These are phyloP conservation scores for Perccottus glenii DNA, from an alignment of 2,113 vertebrate genomes.

Conservation along the genomic window DNA sequence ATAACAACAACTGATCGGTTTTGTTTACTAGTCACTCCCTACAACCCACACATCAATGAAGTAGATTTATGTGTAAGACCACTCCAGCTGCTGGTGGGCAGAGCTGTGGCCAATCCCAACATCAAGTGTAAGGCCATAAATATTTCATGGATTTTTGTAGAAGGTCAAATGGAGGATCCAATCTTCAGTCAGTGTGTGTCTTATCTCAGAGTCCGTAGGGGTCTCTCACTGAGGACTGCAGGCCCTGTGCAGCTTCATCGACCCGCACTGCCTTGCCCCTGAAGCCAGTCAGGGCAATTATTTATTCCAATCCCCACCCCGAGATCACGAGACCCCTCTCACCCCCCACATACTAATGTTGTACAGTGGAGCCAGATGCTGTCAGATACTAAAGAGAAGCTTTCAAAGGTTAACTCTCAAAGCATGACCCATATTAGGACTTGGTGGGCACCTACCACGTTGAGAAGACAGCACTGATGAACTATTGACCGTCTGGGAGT, in stretches of 20 bases:
- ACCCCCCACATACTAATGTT: constrained; percentile 38
- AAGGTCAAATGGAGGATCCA: constrained; percentile 65
- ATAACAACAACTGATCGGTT: not conserved
- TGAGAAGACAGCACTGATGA: not conserved
- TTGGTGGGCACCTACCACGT: not conserved
- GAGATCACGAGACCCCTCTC: constrained; percentile 46
- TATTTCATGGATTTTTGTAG: constrained; percentile 49
- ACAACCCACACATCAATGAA: constrained; percentile 14
- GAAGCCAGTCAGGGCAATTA: constrained; percentile 61
- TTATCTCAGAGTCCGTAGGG: constrained; percentile 10
- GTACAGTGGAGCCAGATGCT: constrained; percentile 46
- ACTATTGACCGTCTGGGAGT: constrained; percentile 30
- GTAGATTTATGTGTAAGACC: constrained; percentile 27
- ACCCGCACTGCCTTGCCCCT: constrained; percentile 29
- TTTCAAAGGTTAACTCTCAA: constrained; percentile 50
- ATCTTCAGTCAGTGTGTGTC: constrained; percentile 27
- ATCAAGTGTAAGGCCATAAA: constrained; percentile 57
- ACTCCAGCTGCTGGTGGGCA: constrained; percentile 52
- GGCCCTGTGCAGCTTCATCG: constrained; percentile 37
- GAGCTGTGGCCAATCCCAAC: constrained; percentile 34
- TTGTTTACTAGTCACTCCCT: constrained; percentile 25
- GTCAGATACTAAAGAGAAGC: constrained; percentile 28
- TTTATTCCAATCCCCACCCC: constrained; percentile 46
- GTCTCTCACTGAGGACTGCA: constrained; percentile 18
- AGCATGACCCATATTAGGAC: constrained; percentile 46